Conservation (phyloP, 2,797 vertebrate genomes). For the Iguana delicatissima region DNA sequence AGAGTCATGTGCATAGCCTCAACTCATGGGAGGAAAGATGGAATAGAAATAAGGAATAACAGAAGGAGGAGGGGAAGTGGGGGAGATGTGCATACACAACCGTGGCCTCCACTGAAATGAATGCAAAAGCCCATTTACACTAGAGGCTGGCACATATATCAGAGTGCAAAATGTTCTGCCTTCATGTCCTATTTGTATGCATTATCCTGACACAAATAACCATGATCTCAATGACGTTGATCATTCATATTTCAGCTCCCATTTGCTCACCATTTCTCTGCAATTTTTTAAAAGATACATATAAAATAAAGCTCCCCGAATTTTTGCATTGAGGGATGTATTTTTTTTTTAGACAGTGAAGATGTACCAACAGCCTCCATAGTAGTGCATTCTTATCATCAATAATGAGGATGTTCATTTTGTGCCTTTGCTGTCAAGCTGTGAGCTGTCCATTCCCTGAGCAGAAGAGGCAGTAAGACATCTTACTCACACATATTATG, state of each 20-base stretch:
- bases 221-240: background rate
- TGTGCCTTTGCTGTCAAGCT: slow-evolving; percentile 1
- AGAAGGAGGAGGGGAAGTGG: too few relatives aligned
- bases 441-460: slow-evolving; percentile 51
- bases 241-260: background rate
- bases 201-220: background rate
- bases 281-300: background rate
- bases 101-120: too few relatives aligned
- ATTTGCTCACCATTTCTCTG: background rate
- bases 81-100: too few relatives aligned
- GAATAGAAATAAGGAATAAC: too few relatives aligned
- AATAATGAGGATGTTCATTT: background rate
- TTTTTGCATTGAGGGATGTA: background rate
- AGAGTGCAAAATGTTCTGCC: background rate
- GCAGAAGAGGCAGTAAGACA: slow-evolving; percentile 47
- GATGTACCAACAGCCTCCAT: background rate
- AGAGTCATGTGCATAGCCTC: too few relatives aligned
- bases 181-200: background rate
- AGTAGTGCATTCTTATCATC: background rate
- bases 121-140: too few relatives aligned
- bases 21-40: too few relatives aligned
- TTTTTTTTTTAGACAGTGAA: background rate
- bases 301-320: background rate
- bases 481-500: slow-evolving; percentile 51
- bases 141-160: background rate